Conservation (phyloP, 2,888 invertebrate genomes). For the Laothoe populi region DNA sequence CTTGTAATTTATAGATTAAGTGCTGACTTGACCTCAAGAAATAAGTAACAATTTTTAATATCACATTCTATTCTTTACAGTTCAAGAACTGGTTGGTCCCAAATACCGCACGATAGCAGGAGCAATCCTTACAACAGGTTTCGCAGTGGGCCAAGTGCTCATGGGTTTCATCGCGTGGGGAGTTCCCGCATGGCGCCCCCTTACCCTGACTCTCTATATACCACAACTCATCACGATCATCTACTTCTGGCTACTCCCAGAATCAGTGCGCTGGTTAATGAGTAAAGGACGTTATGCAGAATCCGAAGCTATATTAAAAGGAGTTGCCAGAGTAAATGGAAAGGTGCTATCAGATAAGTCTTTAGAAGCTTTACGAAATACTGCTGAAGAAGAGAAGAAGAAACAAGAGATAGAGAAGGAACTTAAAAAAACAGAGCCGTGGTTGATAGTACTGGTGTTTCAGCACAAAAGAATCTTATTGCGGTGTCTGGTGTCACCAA, state of each 20-base stretch:
- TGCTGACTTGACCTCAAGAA: no score
- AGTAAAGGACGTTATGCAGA: conserved; percentile 88
- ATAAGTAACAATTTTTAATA: no score
- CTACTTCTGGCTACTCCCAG: conserved; percentile 89
- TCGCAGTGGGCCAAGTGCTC: conserved; percentile 90
- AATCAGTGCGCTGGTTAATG: conserved; percentile 91
- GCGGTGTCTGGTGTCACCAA: conserved; percentile 71
- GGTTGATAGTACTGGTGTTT: conserved; percentile 63
- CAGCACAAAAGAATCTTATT: conserved; percentile 59
- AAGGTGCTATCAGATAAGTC: conserved; percentile 82
- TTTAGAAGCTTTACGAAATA: conserved; percentile 67
- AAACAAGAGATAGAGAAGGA: conserved; percentile 31
- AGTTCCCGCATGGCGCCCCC: conserved; percentile 88
- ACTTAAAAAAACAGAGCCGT: conserved; percentile 54
- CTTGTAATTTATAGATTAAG: no score
- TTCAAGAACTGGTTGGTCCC: conserved; percentile 91
- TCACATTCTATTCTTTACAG: conserved; percentile 73
- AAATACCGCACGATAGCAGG: conserved; percentile 89
- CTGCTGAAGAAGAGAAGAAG: conserved; percentile 64
- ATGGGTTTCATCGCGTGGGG: conserved; percentile 89
- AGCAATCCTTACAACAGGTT: conserved; percentile 89
- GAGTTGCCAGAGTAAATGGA: conserved; percentile 86
- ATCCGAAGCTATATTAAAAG: conserved; percentile 86
- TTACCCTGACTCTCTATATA: conserved; percentile 88
- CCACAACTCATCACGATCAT: conserved; percentile 88